These are phyloP conservation scores for Eutrigla gurnardus DNA, from an alignment of 2,797 vertebrate genomes.

Conservation along the genomic window DNA sequence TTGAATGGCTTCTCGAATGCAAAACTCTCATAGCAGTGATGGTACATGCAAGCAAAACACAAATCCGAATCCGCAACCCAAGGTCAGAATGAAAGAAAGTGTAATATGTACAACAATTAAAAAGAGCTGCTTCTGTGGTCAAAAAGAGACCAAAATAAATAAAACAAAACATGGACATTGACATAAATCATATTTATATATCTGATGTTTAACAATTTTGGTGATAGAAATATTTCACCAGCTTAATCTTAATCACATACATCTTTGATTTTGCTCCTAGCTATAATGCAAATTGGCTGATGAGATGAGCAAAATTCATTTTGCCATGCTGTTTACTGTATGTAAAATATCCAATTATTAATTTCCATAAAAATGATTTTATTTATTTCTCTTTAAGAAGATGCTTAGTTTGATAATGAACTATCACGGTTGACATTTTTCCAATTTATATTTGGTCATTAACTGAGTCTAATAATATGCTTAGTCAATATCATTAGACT, in stretches of 20 bases:
- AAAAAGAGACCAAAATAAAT: neutral
- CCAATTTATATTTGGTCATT: slow-evolving; percentile 62
- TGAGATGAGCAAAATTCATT: slow-evolving; percentile 35
- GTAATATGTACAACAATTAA: neutral
- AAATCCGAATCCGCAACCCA: neutral
- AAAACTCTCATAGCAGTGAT: neutral
- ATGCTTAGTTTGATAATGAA: slow-evolving; percentile 57
- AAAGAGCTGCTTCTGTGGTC: neutral
- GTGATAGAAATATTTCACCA: neutral
- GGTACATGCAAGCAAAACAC: neutral
- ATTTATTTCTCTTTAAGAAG: slow-evolving; percentile 46
- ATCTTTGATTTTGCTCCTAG: slow-evolving; percentile 30
- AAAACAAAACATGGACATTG: neutral
- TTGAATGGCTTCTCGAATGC: slow-evolving; percentile 24
- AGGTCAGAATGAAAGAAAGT: neutral
- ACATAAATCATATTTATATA: neutral
- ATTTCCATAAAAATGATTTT: slow-evolving; percentile 45
- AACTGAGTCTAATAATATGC: slow-evolving; percentile 49
- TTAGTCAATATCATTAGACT: slow-evolving; percentile 63
- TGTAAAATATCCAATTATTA: slow-evolving; percentile 49
- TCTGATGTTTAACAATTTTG: neutral
- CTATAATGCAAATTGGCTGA: slow-evolving; percentile 36
- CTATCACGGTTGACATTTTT: slow-evolving; percentile 52
- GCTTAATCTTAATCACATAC: slow-evolving; percentile 12
- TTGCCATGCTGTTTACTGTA: slow-evolving; percentile 40